Base-by-base conservation (phyloP, 2,113 vertebrate genomes). In the Acanthochromis polyacanthus region DNA sequence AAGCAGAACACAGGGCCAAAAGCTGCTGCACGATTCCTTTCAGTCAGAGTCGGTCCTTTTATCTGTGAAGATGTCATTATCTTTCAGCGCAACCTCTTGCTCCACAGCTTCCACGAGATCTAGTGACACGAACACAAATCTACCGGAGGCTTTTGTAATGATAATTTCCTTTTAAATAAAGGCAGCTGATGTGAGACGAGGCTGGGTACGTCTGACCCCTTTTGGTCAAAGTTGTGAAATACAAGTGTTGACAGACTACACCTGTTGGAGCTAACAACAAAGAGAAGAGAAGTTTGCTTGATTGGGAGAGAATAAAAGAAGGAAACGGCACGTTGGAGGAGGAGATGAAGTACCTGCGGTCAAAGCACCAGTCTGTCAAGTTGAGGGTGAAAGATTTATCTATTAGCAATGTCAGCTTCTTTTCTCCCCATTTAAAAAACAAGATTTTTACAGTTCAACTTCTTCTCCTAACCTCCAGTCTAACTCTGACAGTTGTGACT, bases 151-250 rank as follows among this genome's bases (percentile, higher is more conserved):
- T 19, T 65, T 23, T 28, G 4, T 55, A 7, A 15, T 50, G 51
- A 19, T 64, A 36, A 32, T 17, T 0, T 3, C 22, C 56, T 65
- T 23, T 45, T 28, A 12, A 51, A 45, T 69, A 5, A 69, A 53
- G 28, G 68, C 1, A 36, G 51, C 52, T 20, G 30, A 43, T 30
- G 43, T 2, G 50, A 63, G 61, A 64, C 65, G 1, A 30, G 30
- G 14, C 28, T 62, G 75, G 48, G 73, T 46, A 28, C n/a, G 75
- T 72, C 80, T 88, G 88, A 88, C 86, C 78, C 83, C 74, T 81
- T 83, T 86, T 78, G 83, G 81, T 14, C 83, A 50, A 23, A 78
- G 64, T 43, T 69, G 68, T 76, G 75, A 82, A 87, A 82, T 74
- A 59, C 78, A 82, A 46, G 61, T 55, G 4, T 14, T 11, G 69